Base-by-base conservation (phyloP, 2,888 invertebrate genomes). In the Dendrolimus houi region DNA sequence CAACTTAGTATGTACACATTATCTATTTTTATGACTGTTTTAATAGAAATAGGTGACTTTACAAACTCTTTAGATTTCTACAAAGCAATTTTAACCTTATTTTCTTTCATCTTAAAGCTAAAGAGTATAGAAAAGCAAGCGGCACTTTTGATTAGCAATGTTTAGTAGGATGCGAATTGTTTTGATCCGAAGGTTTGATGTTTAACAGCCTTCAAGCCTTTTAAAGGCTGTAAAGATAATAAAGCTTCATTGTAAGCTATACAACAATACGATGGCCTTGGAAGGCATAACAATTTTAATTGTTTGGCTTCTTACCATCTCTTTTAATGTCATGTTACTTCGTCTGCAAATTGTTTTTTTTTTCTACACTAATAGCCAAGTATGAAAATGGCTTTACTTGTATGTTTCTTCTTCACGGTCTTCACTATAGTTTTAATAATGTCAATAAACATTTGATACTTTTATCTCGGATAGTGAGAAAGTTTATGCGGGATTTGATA, bases 21-120 rank as follows among this genome's bases (percentile, higher is more conserved):
- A 77, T 76, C 74, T 73, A 74, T 77, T 80, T 84, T 85, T 83
- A 85, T 77, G 80, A 81, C 74, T 65, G 65, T 63, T 70, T 73
- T 81, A 74, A 80, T 80, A 79, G 79, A 78, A 71, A 67, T 68
- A 69, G 70, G 70, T 66, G 66, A 60, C 65, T 65, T 62, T 60
- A 60, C 72, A 62, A 69, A 56, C 42, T 62, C 52, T 58, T 61
- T 52, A 60, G 56, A 54, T 57, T 54, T 9, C 55, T 57, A 55
- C 56, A 59, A 58, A 41, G 58, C 53, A 63, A 67, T 65, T 65
- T 69, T 63, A 63, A 61, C 57, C 68, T 64, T 67, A 74, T 41
- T 53, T 2, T 10, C 52, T 29, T 40, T 52, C 55, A 52, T 12
- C 2, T 55, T 60, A 71, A 71, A 63, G 63, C 60, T 52, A 59